Evolutionary conservation across 2,888 invertebrate species (phyloP).

Genomic region (Papilio gigon): DNA sequence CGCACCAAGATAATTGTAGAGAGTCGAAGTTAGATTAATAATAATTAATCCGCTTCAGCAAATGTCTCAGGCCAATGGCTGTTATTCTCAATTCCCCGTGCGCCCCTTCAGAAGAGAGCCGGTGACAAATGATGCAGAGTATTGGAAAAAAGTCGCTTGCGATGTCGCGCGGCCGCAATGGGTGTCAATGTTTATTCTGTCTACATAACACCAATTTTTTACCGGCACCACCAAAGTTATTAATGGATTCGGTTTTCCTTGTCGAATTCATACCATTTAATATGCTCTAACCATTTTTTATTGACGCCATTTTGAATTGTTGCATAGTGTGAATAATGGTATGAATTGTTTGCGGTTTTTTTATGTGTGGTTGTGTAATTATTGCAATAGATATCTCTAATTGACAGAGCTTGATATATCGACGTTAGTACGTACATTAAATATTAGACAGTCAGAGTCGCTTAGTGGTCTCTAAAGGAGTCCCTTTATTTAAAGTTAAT

Average conservation of each 20-base stretch:
- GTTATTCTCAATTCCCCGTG: slow-evolving; percentile 62
- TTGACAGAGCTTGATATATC: neutral
- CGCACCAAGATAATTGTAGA: no score
- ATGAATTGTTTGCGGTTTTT: slow-evolving; percentile 5
- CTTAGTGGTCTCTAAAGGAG: no score
- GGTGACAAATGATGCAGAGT: slow-evolving; percentile 77
- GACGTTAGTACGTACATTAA: neutral
- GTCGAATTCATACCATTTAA: slow-evolving; percentile 38
- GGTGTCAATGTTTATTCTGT: slow-evolving; percentile 39
- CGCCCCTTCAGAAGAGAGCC: slow-evolving; percentile 62
- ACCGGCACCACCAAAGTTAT: slow-evolving; percentile 27
- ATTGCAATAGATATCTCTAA: neutral
- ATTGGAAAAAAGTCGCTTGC: slow-evolving; percentile 67
- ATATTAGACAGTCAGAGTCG: no score
- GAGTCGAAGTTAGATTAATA: neutral
- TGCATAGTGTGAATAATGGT: slow-evolving; percentile 16
- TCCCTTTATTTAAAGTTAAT: no score
- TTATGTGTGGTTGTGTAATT: neutral
- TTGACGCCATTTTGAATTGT: slow-evolving; percentile 26
- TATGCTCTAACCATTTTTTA: slow-evolving; percentile 29
- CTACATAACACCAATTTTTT: slow-evolving; percentile 37
- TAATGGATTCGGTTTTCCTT: slow-evolving; percentile 37
- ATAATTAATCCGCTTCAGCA: slow-evolving; percentile 43
- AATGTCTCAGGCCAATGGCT: slow-evolving; percentile 44
- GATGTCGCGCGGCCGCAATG: slow-evolving; percentile 58